Evolutionary conservation across 2,888 invertebrate genomes (phyloP).

Genomic region (Leptopterna dolabrata): DNA sequence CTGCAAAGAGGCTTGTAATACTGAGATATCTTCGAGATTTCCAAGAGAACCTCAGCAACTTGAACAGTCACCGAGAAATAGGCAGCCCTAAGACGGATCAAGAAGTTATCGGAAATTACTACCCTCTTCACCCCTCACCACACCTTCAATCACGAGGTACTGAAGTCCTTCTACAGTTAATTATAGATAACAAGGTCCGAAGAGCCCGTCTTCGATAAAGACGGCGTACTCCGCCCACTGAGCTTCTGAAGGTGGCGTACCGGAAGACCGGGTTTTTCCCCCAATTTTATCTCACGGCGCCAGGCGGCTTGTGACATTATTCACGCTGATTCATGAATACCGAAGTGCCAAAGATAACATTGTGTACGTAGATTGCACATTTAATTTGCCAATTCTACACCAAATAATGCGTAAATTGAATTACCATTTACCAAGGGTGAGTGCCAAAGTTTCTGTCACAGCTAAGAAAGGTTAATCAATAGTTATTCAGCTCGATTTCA

Average conservation of each 20-base stretch:
- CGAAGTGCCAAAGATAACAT: neutral
- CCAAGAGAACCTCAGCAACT: neutral
- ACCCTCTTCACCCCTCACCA: neutral
- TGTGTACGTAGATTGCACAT: neutral
- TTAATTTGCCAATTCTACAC: too few species aligned
- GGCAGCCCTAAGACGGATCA: neutral
- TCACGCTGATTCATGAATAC: neutral
- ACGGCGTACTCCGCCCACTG: neutral
- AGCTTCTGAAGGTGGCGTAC: neutral
- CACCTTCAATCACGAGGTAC: neutral
- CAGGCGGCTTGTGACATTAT: neutral
- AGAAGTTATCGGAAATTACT: constrained; percentile 19
- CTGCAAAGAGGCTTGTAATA: neutral
- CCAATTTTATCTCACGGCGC: neutral
- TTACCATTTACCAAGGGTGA: too few species aligned
- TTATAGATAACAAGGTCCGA: constrained; percentile 27
- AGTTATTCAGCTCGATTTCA: too few species aligned
- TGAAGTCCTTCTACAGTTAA: constrained; percentile 6
- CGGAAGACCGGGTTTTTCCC: neutral
- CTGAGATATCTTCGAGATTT: neutral
- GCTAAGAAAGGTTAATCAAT: too few species aligned
- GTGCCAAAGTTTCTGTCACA: too few species aligned
- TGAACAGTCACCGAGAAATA: neutral
- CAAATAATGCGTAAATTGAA: too few species aligned
- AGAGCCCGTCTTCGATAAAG: neutral